phyloP scores from a whole-genome alignment of 1,140 invertebrate species.

The Pogonomyrmex barbatus region DNA sequence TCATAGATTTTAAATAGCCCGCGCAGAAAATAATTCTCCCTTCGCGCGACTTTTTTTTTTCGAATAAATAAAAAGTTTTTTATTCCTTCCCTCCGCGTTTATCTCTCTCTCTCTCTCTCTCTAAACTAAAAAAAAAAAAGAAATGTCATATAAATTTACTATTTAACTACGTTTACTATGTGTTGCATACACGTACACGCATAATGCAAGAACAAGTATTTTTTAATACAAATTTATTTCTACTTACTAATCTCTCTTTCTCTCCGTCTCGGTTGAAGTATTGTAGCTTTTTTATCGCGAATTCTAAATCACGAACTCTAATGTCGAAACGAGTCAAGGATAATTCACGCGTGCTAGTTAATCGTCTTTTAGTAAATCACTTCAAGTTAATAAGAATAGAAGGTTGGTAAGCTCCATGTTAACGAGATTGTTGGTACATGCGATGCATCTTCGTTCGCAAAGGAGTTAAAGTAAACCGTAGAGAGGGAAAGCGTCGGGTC shows the following conservation, averaged over 20 bases:
- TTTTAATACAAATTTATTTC: neutral
- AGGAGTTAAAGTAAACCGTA: slow-evolving; percentile 23
- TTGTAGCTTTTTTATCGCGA: neutral
- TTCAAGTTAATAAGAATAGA: neutral
- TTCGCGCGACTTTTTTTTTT: neutral
- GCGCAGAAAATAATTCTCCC: neutral
- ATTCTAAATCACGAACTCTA: neutral
- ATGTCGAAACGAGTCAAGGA: neutral
- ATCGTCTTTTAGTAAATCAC: slow-evolving; percentile 16
- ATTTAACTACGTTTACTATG: neutral
- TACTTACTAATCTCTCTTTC: neutral
- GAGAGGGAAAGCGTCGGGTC: slow-evolving; percentile 25
- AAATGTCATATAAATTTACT: neutral
- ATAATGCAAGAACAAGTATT: neutral
- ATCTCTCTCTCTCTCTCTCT: neutral
- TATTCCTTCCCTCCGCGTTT: too few relatives aligned
- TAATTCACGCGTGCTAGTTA: neutral
- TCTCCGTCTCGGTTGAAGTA: neutral
- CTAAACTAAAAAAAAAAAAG: neutral
- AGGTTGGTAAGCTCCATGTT: neutral
- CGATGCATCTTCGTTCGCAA: slow-evolving; percentile 26
- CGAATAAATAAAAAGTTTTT: neutral
- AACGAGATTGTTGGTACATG: slow-evolving; percentile 13
- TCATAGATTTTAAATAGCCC: neutral
- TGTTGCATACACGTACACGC: neutral